These are phyloP conservation scores for Zalophus californianus DNA, from an alignment of 2,797 vertebrate species.

Conservation along the genomic window DNA sequence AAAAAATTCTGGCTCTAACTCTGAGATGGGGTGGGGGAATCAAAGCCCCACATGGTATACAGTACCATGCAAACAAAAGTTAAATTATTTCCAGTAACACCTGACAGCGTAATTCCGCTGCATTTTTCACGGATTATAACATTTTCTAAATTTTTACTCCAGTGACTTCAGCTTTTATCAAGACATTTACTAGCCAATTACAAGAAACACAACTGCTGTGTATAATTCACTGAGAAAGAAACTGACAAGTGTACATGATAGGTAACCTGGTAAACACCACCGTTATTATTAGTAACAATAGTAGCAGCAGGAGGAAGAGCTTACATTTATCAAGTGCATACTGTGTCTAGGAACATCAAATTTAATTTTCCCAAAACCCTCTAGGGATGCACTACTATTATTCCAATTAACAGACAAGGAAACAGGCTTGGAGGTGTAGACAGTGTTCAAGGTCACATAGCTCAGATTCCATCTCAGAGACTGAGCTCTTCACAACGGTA, in stretches of 20 bases:
- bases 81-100: neutral
- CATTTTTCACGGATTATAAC: neutral
- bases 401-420: neutral
- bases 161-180: conserved; percentile 17
- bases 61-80: neutral
- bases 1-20: neutral
- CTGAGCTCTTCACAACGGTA: neutral
- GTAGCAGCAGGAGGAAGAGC: neutral
- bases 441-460: neutral
- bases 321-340: neutral
- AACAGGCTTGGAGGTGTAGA: neutral
- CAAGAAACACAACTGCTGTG: neutral
- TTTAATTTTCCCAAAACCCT: neutral
- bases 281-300: neutral
- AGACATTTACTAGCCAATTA: neutral
- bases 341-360: neutral
- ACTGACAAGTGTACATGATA: neutral
- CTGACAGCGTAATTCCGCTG: neutral
- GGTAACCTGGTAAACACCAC: neutral
- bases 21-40: neutral
- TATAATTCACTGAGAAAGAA: neutral
- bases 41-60: neutral
- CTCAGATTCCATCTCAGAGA: neutral
- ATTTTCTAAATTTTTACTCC: conserved; percentile 6
- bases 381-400: neutral